Evolutionary conservation across 1,140 invertebrate species (phyloP).

Genomic region (Penaeus chinensis): DNA sequence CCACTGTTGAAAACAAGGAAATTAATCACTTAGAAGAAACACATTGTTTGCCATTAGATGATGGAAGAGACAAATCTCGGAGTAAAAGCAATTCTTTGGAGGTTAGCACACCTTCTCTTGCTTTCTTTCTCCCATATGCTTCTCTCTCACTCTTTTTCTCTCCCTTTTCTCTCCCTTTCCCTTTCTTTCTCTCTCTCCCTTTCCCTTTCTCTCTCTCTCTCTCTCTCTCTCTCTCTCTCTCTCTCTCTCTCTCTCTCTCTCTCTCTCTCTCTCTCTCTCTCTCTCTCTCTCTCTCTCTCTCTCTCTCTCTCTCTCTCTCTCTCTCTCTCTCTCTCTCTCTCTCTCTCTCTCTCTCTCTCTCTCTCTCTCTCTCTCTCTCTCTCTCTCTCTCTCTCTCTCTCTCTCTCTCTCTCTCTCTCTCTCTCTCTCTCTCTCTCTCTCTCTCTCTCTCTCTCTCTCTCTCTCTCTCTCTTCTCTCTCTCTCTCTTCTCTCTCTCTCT

Average conservation of each 20-base stretch:
- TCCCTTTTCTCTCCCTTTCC: neutral
- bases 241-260: no score
- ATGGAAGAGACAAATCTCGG: no score
- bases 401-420: neutral
- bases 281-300: no score
- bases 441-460: neutral
- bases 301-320: neutral
- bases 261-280: no score
- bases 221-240: no score
- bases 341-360: neutral
- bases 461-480: conserved; percentile 23
- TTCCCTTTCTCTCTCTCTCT: no score
- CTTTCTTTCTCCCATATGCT: neutral
- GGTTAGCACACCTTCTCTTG: neutral
- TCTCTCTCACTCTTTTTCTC: neutral
- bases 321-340: neutral
- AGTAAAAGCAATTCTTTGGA: no score
- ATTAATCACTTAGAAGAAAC: no score
- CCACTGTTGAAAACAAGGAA: no score
- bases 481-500: neutral
- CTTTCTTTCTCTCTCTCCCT: no score
- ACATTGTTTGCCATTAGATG: no score
- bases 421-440: neutral
- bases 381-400: neutral
- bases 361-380: neutral